Percentiles rank a stretch among this genome's conserved stretches.
Evolutionary conservation across 1,140 invertebrate genomes (phyloP).

Genomic region (Oedothorax gibbosus): DNA sequence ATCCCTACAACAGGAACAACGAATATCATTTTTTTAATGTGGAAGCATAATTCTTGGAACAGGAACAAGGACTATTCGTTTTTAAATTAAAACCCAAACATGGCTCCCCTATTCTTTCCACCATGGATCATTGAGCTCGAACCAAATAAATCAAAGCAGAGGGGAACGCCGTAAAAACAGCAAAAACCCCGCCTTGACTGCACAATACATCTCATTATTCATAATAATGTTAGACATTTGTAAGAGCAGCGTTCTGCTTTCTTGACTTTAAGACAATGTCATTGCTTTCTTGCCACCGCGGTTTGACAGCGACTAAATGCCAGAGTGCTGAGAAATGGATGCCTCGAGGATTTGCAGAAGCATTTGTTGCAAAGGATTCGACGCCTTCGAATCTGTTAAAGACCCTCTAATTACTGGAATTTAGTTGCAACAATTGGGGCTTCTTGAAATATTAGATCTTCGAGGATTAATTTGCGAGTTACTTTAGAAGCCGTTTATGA

Average conservation of each 20-base stretch:
- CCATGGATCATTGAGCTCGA: slow-evolving; percentile 40
- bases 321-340: background rate
- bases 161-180: background rate
- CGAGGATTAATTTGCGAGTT: no score
- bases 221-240: slow-evolving; percentile 56
- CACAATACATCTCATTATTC: slow-evolving; percentile 54
- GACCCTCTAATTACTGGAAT: no score
- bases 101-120: background rate
- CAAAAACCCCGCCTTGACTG: slow-evolving; percentile 27
- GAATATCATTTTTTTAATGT: no score
- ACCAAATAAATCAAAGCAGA: slow-evolving; percentile 48
- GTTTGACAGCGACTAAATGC: slow-evolving; percentile 40
- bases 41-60: no score
- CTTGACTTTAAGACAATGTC: slow-evolving; percentile 51
- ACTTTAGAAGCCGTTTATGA: no score
- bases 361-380: no score
- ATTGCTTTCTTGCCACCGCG: slow-evolving; percentile 4
- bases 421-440: no score
- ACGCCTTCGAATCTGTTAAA: no score
- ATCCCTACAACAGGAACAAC: no score
- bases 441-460: no score
- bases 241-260: slow-evolving; percentile 36
- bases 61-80: no score
- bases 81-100: background rate
- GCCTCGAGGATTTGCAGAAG: slow-evolving; percentile 15